Conservation (phyloP, 2,888 invertebrate genomes). For the Trichacis sp. region DNA sequence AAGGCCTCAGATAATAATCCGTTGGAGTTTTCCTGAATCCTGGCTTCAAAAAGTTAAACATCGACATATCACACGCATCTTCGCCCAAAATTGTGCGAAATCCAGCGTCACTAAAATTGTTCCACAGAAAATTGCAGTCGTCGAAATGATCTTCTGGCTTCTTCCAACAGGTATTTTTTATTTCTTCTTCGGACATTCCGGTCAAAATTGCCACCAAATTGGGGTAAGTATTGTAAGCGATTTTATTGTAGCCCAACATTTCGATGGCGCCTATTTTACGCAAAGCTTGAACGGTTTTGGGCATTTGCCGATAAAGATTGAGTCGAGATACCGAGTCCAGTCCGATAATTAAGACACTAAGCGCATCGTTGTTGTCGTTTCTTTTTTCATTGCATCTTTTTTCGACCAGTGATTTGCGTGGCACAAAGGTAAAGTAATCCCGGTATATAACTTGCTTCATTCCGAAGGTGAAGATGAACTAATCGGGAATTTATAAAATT, state of each 20-base stretch:
- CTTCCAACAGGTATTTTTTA: slow-evolving; percentile 78
- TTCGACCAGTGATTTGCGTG: slow-evolving; percentile 65
- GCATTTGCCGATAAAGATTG: slow-evolving; percentile 88
- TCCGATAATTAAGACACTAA: slow-evolving; percentile 85
- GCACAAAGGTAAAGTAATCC: slow-evolving; percentile 78
- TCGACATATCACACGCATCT: slow-evolving; percentile 82
- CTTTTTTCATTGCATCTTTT: slow-evolving; percentile 44
- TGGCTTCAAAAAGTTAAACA: slow-evolving; percentile 83
- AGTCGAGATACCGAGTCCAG: slow-evolving; percentile 88
- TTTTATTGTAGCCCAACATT: slow-evolving; percentile 91
- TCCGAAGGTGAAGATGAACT: slow-evolving; percentile 2
- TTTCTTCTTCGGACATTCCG: slow-evolving; percentile 77
- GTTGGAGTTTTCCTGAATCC: slow-evolving; percentile 87
- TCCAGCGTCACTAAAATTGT: slow-evolving; percentile 78
- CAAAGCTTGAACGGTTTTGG: slow-evolving; percentile 76
- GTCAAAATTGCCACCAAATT: slow-evolving; percentile 86
- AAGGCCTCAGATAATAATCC: slow-evolving; percentile 86
- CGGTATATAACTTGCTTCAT: slow-evolving; percentile 71
- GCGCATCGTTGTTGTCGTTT: slow-evolving; percentile 15
- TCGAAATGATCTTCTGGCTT: slow-evolving; percentile 76
- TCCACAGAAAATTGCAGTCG: slow-evolving; percentile 87
- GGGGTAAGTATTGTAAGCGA: slow-evolving; percentile 94
- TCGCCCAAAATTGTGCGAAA: slow-evolving; percentile 86
- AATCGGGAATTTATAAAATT: background rate
- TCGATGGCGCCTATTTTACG: slow-evolving; percentile 78